Evolutionary conservation across 2,113 vertebrate species (phyloP).

Genomic region (Coryphaenoides rupestris): DNA sequence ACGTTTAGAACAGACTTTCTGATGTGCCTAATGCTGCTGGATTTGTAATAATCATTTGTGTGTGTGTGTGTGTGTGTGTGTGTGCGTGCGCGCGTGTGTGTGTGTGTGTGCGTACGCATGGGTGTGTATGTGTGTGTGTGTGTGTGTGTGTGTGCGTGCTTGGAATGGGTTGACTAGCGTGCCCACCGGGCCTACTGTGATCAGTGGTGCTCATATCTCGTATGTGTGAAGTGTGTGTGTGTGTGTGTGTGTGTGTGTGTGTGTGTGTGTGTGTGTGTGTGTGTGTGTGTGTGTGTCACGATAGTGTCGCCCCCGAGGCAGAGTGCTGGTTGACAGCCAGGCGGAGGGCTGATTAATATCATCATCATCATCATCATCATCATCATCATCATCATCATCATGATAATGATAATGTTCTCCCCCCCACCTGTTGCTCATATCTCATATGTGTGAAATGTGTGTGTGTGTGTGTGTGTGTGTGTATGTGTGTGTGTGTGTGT

Average conservation of each 20-base stretch:
- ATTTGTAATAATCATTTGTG: too few relatives aligned
- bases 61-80: too few relatives aligned
- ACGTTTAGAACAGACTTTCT: too few relatives aligned
- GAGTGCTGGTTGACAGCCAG: too few relatives aligned
- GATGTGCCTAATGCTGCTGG: too few relatives aligned
- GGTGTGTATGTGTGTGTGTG: background rate
- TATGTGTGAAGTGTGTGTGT: background rate
- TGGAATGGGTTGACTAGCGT: too few relatives aligned
- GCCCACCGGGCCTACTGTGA: too few relatives aligned
- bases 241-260: background rate
- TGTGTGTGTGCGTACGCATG: background rate
- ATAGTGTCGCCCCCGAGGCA: background rate
- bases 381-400: too few relatives aligned
- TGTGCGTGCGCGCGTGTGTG: background rate
- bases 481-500: too few relatives aligned
- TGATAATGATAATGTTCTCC: constrained; percentile 1
- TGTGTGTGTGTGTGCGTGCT: background rate
- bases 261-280: background rate
- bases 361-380: constrained; percentile 1
- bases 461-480: too few relatives aligned
- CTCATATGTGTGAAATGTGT: constrained; percentile 1
- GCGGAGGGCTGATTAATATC: background rate
- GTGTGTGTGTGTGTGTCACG: too few relatives aligned
- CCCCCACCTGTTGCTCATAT: background rate
- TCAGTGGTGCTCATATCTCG: too few relatives aligned